These are phyloP conservation scores for Oxycera nigricornis DNA, from an alignment of 2,888 invertebrate species.

Conservation along the genomic window DNA sequence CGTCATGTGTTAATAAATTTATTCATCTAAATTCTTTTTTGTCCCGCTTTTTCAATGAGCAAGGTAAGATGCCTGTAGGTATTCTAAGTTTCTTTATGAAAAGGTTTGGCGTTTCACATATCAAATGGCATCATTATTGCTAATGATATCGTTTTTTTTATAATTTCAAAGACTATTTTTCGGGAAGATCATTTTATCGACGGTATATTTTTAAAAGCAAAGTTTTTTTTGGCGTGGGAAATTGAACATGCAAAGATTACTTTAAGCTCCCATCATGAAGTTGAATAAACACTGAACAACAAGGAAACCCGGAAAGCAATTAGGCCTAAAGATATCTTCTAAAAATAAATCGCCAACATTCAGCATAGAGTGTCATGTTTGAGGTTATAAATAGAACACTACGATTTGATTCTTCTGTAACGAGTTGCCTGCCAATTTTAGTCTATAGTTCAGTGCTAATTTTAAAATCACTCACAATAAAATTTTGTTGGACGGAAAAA, in stretches of 20 bases:
- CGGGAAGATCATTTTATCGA: conserved; percentile 18
- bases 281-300: background rate
- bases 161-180: conserved; percentile 12
- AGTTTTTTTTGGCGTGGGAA: background rate
- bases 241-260: background rate
- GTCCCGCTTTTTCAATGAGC: too few relatives aligned
- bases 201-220: background rate
- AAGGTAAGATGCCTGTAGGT: too few relatives aligned
- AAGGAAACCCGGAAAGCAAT: background rate
- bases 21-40: too few relatives aligned
- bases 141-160: background rate
- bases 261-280: background rate
- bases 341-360: background rate
- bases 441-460: too few relatives aligned
- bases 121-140: background rate
- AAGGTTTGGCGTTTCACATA: background rate
- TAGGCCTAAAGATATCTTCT: background rate
- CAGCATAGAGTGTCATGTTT: too few relatives aligned
- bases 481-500: too few relatives aligned
- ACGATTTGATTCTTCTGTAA: too few relatives aligned
- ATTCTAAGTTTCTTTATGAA: too few relatives aligned
- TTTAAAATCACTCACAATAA: too few relatives aligned
- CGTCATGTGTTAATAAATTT: too few relatives aligned
- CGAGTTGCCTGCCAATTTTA: too few relatives aligned
- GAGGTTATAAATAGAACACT: too few relatives aligned